phyloP scores from a whole-genome alignment of 2,113 vertebrate species.

The Chrysemys picta region DNA sequence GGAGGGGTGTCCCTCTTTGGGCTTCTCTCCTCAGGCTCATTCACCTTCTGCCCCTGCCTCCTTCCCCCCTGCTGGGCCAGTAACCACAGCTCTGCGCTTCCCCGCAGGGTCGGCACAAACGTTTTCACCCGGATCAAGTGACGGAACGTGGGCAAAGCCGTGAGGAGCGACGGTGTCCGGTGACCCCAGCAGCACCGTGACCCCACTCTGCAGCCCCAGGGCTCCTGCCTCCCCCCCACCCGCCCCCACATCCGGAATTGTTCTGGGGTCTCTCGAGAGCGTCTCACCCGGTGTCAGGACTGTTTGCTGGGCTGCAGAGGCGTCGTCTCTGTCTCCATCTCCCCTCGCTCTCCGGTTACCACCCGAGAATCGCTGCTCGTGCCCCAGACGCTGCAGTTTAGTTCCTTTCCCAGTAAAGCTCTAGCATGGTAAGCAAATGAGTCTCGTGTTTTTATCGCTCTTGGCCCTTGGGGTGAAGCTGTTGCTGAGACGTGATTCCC shows the following conservation, averaged over 20 bases:
- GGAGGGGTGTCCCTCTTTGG: too few species aligned
- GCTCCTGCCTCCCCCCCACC: too few species aligned
- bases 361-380: neutral
- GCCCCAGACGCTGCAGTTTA: neutral
- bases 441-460: neutral
- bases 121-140: neutral
- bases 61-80: neutral
- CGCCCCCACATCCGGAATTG: too few species aligned
- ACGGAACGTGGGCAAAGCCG: too few species aligned
- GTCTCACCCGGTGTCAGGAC: too few species aligned
- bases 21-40: too few species aligned
- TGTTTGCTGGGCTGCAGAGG: too few species aligned
- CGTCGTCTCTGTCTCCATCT: neutral
- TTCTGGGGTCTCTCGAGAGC: too few species aligned
- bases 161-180: too few species aligned
- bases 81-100: neutral
- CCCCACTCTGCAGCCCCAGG: neutral
- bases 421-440: neutral
- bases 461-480: neutral
- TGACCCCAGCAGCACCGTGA: neutral
- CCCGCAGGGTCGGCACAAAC: neutral
- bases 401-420: neutral
- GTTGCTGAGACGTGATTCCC: too few species aligned
- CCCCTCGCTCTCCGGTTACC: neutral
- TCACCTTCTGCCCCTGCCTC: too few species aligned